Conservation (phyloP, 2,888 invertebrate species). For the Melipona beecheii region DNA sequence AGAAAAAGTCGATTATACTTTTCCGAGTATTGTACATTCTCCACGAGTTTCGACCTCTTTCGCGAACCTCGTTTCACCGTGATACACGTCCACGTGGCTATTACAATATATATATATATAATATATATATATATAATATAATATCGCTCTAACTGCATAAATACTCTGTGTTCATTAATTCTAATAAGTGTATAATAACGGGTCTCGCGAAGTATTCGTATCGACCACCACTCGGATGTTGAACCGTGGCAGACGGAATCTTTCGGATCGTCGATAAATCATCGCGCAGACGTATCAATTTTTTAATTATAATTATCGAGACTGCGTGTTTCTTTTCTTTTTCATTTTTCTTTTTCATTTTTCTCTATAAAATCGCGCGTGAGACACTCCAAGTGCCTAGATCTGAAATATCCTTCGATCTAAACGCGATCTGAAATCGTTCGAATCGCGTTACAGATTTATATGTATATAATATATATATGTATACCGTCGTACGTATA, state of each 20-base stretch:
- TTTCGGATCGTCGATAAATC: constrained; percentile 28
- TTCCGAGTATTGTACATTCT: neutral
- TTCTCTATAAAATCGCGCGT: constrained; percentile 22
- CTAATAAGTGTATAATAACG: constrained; percentile 47
- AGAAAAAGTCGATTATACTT: neutral
- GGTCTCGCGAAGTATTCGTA: constrained; percentile 44
- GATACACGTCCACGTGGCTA: constrained; percentile 29
- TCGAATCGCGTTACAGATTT: neutral
- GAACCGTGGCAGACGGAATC: constrained; percentile 59
- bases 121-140: neutral
- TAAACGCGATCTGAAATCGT: neutral
- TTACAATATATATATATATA: constrained; percentile 31
- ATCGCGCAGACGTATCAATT: neutral
- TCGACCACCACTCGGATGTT: constrained; percentile 51
- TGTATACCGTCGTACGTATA: neutral
- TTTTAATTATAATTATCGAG: neutral
- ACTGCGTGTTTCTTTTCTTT: neutral
- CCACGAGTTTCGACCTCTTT: neutral
- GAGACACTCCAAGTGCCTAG: neutral
- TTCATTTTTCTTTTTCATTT: neutral
- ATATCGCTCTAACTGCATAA: constrained; percentile 59
- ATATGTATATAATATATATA: neutral
- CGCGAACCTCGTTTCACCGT: constrained; percentile 18
- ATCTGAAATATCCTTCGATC: neutral
- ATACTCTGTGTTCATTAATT: constrained; percentile 59